Percentiles rank a stretch among this genome's conserved stretches.
Conservation (phyloP, 2,113 vertebrate genomes). For the Rhabdornis inornatus region DNA sequence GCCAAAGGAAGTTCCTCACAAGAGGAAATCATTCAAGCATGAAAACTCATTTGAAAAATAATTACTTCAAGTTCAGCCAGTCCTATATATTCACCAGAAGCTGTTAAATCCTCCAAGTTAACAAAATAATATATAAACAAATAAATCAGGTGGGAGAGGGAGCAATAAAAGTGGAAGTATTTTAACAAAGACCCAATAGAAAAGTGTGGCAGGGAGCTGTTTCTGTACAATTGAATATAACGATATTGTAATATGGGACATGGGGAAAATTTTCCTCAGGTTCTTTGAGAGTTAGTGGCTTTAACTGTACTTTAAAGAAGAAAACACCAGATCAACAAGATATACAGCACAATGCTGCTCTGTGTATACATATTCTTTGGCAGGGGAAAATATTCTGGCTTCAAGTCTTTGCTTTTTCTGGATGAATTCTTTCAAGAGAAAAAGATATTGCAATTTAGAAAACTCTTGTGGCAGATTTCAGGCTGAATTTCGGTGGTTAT, state of each 20-base stretch:
- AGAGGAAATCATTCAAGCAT: background rate
- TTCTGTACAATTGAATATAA: background rate
- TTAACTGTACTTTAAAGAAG: background rate
- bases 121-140: background rate
- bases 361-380: background rate
- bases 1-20: background rate
- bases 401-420: background rate
- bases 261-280: background rate
- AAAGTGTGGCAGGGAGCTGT: background rate
- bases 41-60: slow-evolving; percentile 35
- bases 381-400: background rate
- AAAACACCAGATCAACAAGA: background rate
- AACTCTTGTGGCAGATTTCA: background rate
- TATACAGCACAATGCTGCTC: background rate
- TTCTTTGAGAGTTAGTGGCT: background rate
- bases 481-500: background rate
- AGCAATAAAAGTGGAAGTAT: background rate
- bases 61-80: background rate
- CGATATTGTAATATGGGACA: background rate
- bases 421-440: background rate
- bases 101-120: background rate
- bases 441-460: background rate
- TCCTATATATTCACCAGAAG: background rate
- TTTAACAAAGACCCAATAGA: background rate
- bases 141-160: background rate